These are phyloP conservation scores for Drosophila glabriapex DNA, from an alignment of 2,888 invertebrate genomes.

Conservation along the genomic window DNA sequence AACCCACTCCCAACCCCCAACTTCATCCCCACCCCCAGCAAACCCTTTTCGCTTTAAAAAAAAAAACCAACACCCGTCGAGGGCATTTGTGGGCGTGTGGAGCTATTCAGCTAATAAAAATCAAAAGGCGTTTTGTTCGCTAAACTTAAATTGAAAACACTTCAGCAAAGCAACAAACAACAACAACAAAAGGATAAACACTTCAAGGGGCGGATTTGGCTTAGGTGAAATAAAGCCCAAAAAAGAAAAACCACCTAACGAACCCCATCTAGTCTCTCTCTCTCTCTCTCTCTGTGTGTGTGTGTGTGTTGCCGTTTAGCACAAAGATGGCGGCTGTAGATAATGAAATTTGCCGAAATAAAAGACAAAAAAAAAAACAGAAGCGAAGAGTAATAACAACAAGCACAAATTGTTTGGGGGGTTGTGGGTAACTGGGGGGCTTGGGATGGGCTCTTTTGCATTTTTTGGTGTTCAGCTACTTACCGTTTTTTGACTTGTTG, in stretches of 20 bases:
- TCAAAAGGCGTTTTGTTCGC: constrained; percentile 84
- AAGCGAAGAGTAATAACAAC: neutral
- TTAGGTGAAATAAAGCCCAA: constrained; percentile 61
- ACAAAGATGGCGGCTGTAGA: constrained; percentile 80
- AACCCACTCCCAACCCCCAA: neutral
- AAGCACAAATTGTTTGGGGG: neutral
- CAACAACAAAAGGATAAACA: constrained; percentile 75
- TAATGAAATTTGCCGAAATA: constrained; percentile 74
- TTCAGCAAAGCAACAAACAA: constrained; percentile 61
- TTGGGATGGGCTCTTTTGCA: constrained; percentile 27
- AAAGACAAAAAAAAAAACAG: constrained; percentile 42
- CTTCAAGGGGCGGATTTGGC: constrained; percentile 82
- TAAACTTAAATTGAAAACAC: constrained; percentile 86
- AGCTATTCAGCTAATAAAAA: constrained; percentile 74
- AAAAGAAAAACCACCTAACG: constrained; percentile 17
- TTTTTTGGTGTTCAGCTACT: constrained; percentile 15
- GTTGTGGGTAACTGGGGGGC: constrained; percentile 1
- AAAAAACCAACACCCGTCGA: neutral
- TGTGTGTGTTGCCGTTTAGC: constrained; percentile 70
- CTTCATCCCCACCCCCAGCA: neutral
- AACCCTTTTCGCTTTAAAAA: constrained; percentile 6
- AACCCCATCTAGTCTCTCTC: neutral
- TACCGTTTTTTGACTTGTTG: neutral
- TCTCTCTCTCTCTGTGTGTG: constrained; percentile 8
- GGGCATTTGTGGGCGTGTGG: constrained; percentile 36